phyloP scores from a whole-genome alignment of 53 echinoderm and acorn worm genomes.

The Echinometra lucunter region DNA sequence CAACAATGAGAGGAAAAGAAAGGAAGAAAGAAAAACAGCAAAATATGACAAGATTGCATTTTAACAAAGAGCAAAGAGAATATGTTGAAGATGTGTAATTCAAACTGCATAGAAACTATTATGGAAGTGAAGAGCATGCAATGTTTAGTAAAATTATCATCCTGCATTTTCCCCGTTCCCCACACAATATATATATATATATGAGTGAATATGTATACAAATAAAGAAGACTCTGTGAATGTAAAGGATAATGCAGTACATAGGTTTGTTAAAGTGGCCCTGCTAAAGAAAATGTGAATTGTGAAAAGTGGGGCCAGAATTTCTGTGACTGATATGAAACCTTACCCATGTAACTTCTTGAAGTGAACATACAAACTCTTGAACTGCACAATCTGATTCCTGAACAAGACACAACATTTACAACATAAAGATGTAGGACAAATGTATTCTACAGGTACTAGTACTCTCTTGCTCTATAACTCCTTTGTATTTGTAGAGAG shows the following conservation, averaged over 20 bases:
- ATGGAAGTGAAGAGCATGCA: not conserved
- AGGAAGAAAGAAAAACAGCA: not conserved
- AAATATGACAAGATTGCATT: not conserved
- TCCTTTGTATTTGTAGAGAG: not conserved
- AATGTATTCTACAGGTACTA: not conserved
- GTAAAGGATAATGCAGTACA: not conserved
- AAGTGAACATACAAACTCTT: conserved; percentile 50
- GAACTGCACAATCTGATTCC: conserved; percentile 47
- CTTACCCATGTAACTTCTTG: conserved; percentile 64
- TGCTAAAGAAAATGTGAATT: conserved; percentile 24
- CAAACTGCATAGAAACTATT: not conserved
- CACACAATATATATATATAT: not conserved
- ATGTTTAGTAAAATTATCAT: not conserved
- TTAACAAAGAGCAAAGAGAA: not conserved
- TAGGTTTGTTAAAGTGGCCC: conserved; percentile 28
- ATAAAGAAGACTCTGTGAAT: not conserved
- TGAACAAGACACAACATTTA: conserved; percentile 41
- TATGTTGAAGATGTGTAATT: not conserved
- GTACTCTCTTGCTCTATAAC: not conserved
- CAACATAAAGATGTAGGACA: not conserved
- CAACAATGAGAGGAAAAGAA: not conserved
- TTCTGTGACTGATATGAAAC: not conserved
- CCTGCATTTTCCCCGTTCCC: not conserved
- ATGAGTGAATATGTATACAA: not conserved
- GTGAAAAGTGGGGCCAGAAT: not conserved